Evolutionary conservation across 2,888 invertebrate species (phyloP).

Genomic region (Drosophila greeni): DNA sequence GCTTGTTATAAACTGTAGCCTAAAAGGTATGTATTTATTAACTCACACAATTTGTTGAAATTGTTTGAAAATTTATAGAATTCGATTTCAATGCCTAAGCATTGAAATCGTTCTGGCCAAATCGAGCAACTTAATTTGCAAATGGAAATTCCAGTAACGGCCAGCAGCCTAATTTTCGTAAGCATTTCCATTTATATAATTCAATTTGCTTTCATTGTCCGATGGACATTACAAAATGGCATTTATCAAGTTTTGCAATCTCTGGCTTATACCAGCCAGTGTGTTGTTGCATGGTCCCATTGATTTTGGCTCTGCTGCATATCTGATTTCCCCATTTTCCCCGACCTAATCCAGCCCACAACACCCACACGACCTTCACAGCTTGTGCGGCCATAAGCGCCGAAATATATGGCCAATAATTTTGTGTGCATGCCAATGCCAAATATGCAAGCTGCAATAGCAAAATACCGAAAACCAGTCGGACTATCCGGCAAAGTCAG

Average conservation of each 20-base stretch:
- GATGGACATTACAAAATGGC: constrained; percentile 50
- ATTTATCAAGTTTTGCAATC: constrained; percentile 61
- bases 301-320: constrained; percentile 59
- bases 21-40: neutral
- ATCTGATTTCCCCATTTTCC: constrained; percentile 45
- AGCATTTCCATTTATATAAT: constrained; percentile 51
- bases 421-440: constrained; percentile 59
- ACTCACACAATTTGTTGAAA: neutral
- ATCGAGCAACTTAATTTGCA: constrained; percentile 4
- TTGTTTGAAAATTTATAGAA: neutral
- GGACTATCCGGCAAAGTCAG: constrained; percentile 27
- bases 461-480: constrained; percentile 31
- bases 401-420: constrained; percentile 53
- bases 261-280: constrained; percentile 27
- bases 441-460: constrained; percentile 48
- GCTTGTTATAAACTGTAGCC: neutral
- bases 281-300: constrained; percentile 40
- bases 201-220: constrained; percentile 58
- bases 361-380: constrained; percentile 63
- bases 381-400: constrained; percentile 40
- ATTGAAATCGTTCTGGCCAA: neutral
- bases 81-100: neutral
- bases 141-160: constrained; percentile 14
- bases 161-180: constrained; percentile 11
- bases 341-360: constrained; percentile 6